Conservation (phyloP, 1,140 invertebrate genomes). For the Papilio dardanus region DNA sequence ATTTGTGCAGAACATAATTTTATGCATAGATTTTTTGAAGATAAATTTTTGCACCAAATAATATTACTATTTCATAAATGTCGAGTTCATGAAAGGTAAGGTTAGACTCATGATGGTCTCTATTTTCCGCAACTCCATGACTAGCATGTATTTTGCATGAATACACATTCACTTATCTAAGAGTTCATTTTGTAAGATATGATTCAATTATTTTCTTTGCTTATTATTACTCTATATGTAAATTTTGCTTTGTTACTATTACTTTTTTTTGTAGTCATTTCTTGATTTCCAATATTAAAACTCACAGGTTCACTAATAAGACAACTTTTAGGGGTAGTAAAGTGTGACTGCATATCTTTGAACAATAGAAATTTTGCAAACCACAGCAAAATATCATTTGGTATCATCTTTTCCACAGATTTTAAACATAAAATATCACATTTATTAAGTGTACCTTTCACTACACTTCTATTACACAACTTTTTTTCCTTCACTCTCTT, state of each 20-base stretch:
- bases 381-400: conserved; percentile 45
- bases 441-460: conserved; percentile 43
- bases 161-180: too few relatives aligned
- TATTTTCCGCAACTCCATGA: too few relatives aligned
- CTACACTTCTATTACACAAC: neutral
- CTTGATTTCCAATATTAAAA: neutral
- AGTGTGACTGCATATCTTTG: conserved; percentile 50
- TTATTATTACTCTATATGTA: conserved; percentile 38
- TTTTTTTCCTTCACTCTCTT: neutral
- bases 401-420: conserved; percentile 41
- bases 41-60: too few relatives aligned
- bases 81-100: too few relatives aligned
- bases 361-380: conserved; percentile 47
- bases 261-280: neutral
- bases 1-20: too few relatives aligned
- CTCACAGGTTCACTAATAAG: conserved; percentile 41
- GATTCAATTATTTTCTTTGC: conserved; percentile 12
- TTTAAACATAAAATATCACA: conserved; percentile 51
- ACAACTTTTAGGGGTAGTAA: conserved; percentile 46
- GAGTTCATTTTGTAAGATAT: neutral
- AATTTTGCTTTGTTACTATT: neutral
- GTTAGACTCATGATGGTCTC: too few relatives aligned
- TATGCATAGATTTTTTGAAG: too few relatives aligned
- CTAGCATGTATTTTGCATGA: too few relatives aligned
- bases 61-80: too few relatives aligned